Evolutionary conservation across 2,888 invertebrate genomes (phyloP), one percentile per base, ranked within the genome.

Genomic region (Pyrocoelia pectoralis): DNA sequence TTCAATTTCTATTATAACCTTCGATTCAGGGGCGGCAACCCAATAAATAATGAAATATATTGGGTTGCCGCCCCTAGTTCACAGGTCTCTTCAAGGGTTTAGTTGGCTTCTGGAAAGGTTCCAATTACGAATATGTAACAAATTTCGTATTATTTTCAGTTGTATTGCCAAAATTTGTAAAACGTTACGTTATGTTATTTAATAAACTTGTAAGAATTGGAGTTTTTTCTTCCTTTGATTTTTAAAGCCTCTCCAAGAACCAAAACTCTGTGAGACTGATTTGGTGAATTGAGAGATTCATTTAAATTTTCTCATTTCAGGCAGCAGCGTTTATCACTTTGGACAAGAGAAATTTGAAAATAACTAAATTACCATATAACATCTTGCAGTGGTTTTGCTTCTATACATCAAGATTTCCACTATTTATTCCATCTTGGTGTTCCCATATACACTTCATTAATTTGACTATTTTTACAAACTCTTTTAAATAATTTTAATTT

Each of bases 21-120:
- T 46, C 59, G 68, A 52, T 54, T 29, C 24, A 12, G 61, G 59
- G 57, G 61, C 65, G 65, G 52, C 65, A 54, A 58, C 43, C 48
- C 61, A 51, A 17, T 58, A 65, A 62, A 50, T 18, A 29, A 2
- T 48, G n/a, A 3, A 2, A n/a, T 28, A 53, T 55, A 56, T 38
- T 64, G 50, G 61, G 63, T 66, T 70, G 69, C 67, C 70, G 70
- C 76, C 76, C 78, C 70, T 84, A 83, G 87, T 86, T 82, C 85
- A 85, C 81, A 87, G 85, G 82, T 84, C 83, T 85, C 80, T 84
- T 86, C 83, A 89, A 87, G 85, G 88, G 88, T 87, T 87, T 89
- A 86, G 88, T 91, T 86, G 90, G 90, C 84, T 87, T 87, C 85
- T 90, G 90, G 90, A 90, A 87, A 85, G 90, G 90, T 84, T 91